Evolutionary conservation across 2,888 invertebrate genomes (phyloP), one percentile per base, ranked within the genome.

Genomic region (Campoplex nolae): DNA sequence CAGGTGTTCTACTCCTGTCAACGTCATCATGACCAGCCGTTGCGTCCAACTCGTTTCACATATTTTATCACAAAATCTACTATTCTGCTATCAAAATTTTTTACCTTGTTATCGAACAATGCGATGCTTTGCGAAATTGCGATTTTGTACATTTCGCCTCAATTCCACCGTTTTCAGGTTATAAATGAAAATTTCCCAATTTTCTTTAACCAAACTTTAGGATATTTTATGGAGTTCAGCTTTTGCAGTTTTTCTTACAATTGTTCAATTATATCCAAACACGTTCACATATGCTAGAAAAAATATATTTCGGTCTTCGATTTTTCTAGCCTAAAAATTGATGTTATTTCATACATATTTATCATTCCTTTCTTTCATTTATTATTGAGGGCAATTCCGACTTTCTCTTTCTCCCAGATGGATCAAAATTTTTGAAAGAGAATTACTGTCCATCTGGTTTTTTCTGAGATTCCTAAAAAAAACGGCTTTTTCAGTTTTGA

Each of bases 1-100:
- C 88, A 90, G 88, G 89, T 90, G 89, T 88, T 89, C 90, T 91
- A 89, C 89, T 91, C 89, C 91, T 92, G 92, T 92, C 91, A 92
- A 92, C 92, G 92, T 92, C 92, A 92, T 90, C 92, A 89, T 80
- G 58, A 77, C 67, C 86, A 84, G 75, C 62, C 86, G 83, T 81
- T 85, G 74, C 83, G 35, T 75, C 67, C 11, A 2, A 70, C 62
- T 51, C 58, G 51, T 76, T 23, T 85, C 84, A 82, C 88, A 84
- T 84, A 87, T 87, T 86, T 87, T 81, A 71, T 73, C n/a, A 58
- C 13, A 54, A 42, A 16, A 45, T 11, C 18, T 1, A 16, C 35
- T 18, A 23, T 42, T 58, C 16, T 0, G 23, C 28, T 16, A n/a
- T 56, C 56, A 32, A 16, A 6, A 9, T 18, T 48, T 67, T 28